phyloP scores from a whole-genome alignment of 2,888 invertebrate genomes.

The Tetropium fuscum region DNA sequence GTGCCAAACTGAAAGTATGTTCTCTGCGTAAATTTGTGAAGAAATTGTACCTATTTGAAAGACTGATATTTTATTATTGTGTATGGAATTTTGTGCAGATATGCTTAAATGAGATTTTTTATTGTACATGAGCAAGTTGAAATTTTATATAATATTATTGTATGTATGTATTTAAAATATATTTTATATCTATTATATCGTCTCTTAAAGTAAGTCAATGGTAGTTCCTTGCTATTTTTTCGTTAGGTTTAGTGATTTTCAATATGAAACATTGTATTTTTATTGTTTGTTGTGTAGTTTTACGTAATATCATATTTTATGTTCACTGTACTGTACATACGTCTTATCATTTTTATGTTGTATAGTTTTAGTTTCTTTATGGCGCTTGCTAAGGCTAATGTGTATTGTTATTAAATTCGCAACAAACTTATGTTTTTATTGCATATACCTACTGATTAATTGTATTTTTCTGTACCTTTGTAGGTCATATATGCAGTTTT shows the following conservation, averaged over 20 bases:
- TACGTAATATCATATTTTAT: constrained; percentile 40
- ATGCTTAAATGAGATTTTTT: constrained; percentile 35
- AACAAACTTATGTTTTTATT: constrained; percentile 32
- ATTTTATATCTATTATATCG: constrained; percentile 23
- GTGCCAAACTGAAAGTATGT: constrained; percentile 46
- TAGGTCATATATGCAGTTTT: constrained; percentile 46
- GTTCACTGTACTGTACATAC: constrained; percentile 50
- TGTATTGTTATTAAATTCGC: constrained; percentile 32
- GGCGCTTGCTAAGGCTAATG: constrained; percentile 43
- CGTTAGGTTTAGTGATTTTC: constrained; percentile 38
- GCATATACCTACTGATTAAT: constrained; percentile 44
- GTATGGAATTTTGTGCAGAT: constrained; percentile 41
- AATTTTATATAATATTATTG: constrained; percentile 33
- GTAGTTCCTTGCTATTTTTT: constrained; percentile 35
- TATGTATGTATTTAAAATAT: constrained; percentile 31
- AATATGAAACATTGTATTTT: constrained; percentile 38
- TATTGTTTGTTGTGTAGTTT: constrained; percentile 43
- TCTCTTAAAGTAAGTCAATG: constrained; percentile 23
- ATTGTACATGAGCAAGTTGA: constrained; percentile 26
- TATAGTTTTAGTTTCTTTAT: constrained; percentile 42
- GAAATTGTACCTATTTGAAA: constrained; percentile 47
- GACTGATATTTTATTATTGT: constrained; percentile 50
- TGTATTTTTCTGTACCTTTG: constrained; percentile 49
- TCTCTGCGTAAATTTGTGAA: constrained; percentile 33
- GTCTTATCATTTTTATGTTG: constrained; percentile 43